Percentiles rank a stretch among this genome's conserved stretches.
These are phyloP conservation scores for Cosmorhoe ocellata DNA, from an alignment of 2,888 invertebrate species.

Conservation along the genomic window DNA sequence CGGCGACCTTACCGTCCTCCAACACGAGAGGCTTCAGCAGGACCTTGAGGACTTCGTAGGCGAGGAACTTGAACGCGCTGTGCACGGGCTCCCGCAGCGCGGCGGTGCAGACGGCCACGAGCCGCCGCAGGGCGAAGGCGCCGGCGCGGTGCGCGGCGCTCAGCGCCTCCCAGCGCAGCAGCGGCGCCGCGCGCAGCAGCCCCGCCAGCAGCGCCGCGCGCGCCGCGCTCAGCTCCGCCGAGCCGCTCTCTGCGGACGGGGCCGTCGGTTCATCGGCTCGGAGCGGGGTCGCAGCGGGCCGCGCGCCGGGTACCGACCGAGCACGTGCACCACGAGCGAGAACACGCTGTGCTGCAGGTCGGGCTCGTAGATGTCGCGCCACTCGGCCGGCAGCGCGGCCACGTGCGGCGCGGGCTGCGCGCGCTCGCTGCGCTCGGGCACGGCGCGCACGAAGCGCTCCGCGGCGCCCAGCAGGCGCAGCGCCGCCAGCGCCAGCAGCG, in stretches of 20 bases:
- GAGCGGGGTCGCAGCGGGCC: no score
- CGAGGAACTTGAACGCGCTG: slow-evolving; percentile 44
- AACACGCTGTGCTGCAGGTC: slow-evolving; percentile 81
- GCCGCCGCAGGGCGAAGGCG: slow-evolving; percentile 16
- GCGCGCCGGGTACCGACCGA: no score
- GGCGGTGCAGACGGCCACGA: slow-evolving; percentile 15
- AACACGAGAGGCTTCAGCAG: slow-evolving; percentile 46
- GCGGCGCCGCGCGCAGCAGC: slow-evolving; percentile 22
- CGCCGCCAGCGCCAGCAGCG: slow-evolving; percentile 77
- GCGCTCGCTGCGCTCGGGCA: slow-evolving; percentile 40
- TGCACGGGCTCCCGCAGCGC: slow-evolving; percentile 35
- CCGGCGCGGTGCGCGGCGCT: slow-evolving; percentile 16
- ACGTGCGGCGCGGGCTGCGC: slow-evolving; percentile 52
- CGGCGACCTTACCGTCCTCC: slow-evolving; percentile 49
- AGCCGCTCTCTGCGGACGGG: slow-evolving; percentile 19
- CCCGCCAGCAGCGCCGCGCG: slow-evolving; percentile 26
- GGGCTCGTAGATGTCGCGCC: slow-evolving; percentile 89
- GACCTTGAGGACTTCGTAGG: slow-evolving; percentile 40
- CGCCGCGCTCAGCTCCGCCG: slow-evolving; percentile 19
- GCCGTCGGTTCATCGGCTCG: no score
- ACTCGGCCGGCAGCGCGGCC: slow-evolving; percentile 84
- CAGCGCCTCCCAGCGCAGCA: slow-evolving; percentile 26
- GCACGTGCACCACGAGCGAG: slow-evolving; percentile 49
- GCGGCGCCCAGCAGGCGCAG: slow-evolving; percentile 72
- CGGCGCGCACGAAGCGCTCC: slow-evolving; percentile 39